A percentile compares a stretch with the other conserved stretches of the same genome.
Evolutionary conservation across 1,140 invertebrate genomes (phyloP).

Genomic region (Nebria ingens): DNA sequence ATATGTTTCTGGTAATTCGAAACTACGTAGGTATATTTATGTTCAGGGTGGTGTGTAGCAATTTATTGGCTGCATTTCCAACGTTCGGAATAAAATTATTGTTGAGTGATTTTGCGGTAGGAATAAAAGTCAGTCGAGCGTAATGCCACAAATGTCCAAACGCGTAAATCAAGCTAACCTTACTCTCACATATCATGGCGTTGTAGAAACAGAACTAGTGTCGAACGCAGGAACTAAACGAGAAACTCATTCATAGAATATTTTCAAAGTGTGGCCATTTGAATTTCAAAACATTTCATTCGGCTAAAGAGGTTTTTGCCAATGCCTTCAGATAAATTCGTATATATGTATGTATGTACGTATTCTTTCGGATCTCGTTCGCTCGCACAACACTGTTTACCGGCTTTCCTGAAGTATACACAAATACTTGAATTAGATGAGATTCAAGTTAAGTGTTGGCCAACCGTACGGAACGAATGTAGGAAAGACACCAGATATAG

Average conservation of each 20-base stretch:
- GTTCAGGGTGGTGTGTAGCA: too few species aligned
- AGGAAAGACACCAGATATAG: background rate
- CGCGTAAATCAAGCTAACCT: constrained; percentile 2
- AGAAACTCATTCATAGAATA: constrained; percentile 20
- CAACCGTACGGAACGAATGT: background rate
- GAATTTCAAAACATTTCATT: constrained; percentile 28
- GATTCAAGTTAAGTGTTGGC: constrained; percentile 3
- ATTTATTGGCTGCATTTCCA: too few species aligned
- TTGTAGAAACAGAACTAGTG: too few species aligned
- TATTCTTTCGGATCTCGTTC: background rate
- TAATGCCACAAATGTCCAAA: too few species aligned
- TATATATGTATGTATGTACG: background rate
- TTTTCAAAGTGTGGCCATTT: constrained; percentile 22
- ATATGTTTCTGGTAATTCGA: too few species aligned
- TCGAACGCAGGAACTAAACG: background rate
- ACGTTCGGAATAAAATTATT: too few species aligned
- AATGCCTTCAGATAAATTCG: constrained; percentile 18
- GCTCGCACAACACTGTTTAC: background rate
- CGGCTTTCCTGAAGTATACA: constrained; percentile 6
- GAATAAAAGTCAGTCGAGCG: too few species aligned
- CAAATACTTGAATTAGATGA: constrained; percentile 9
- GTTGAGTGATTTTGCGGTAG: too few species aligned
- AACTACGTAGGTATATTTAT: too few species aligned
- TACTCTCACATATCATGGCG: background rate
- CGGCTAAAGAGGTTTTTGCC: constrained; percentile 23